Evolutionary conservation across 2,888 invertebrate species (phyloP), one percentile per base, ranked within the genome.

Genomic region (Parthenolecanium corni): DNA sequence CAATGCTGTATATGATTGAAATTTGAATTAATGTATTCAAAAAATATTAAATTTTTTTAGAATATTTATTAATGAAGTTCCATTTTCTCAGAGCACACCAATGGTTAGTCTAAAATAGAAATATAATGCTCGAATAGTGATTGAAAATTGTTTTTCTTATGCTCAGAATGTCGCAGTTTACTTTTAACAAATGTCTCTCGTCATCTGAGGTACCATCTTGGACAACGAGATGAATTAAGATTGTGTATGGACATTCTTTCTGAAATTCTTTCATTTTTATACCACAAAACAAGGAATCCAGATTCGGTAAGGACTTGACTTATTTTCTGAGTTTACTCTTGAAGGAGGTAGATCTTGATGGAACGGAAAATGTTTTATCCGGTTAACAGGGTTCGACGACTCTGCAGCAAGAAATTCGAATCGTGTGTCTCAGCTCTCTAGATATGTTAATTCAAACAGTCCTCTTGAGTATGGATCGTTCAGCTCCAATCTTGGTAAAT

Each of bases 371-470:
- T 6, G 9, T 31, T 6, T 31, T 31, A 9, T 6, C 9, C 5
- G 4, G 31, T 31, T 9, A 25, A 14, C 52, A 62, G 52, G 21
- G 38, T 12, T 23, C 36, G 77, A 81, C 23, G 82, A 23, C 49
- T 6, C 38, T 61, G 16, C 61, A 85, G 68, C 83, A 89, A 47
- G 90, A 91, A 70, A 82, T 91, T 2, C 89, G 91, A 69, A 86
- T 86, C 0, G 74, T 93, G 3, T 87, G 89, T 71, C 76, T 88
- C 65, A 85, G 85, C 65, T 82, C 88, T 4, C 74, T 93, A 64
- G 89, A 89, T 69, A 88, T 90, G 65, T 77, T 93, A 4, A 86
- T 93, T 51, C 88, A 91, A 71, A 88, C 89, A 0, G 87, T 90
- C 4, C 76, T 89, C 66, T 84, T 86, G 67, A 80, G 89, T 24